These are phyloP conservation scores for Physella acuta DNA, from an alignment of 1,140 invertebrate species.

Conservation along the genomic window DNA sequence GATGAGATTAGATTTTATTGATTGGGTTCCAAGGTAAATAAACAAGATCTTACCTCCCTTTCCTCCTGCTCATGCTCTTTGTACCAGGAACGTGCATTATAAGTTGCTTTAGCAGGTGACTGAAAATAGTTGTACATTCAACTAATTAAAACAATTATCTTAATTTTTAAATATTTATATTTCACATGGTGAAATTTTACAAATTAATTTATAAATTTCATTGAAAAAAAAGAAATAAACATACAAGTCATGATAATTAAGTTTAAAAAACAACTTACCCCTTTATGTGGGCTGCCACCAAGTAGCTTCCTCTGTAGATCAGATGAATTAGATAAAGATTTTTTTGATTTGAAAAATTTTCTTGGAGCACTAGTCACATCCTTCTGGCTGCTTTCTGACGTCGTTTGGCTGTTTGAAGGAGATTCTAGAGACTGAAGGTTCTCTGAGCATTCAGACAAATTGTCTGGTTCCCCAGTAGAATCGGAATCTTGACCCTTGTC, in stretches of 20 bases:
- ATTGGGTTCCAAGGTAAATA: too few species aligned
- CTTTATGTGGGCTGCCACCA: conserved; percentile 39
- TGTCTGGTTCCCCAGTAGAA: conserved; percentile 26
- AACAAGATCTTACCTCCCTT: conserved; percentile 31
- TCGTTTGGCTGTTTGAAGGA: conserved; percentile 19
- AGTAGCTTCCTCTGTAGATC: conserved; percentile 31
- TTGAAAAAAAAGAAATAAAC: not conserved
- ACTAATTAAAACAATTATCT: not conserved
- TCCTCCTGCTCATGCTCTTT: conserved; percentile 26
- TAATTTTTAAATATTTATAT: not conserved
- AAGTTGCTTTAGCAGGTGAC: conserved; percentile 45
- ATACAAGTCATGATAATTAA: not conserved
- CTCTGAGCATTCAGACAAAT: conserved; percentile 34
- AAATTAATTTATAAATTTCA: not conserved
- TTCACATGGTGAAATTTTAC: too few species aligned
- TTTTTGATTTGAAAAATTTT: conserved; percentile 46
- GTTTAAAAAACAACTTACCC: not conserved
- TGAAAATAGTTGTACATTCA: conserved; percentile 24
- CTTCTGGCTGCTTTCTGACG: conserved; percentile 32
- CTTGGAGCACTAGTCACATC: conserved; percentile 19
- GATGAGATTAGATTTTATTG: too few species aligned
- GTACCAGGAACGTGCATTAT: conserved; percentile 45
- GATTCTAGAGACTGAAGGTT: conserved; percentile 28
- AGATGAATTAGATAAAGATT: conserved; percentile 26
- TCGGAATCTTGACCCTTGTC: conserved; percentile 20